These are phyloP conservation scores for Thunnus maccoyii DNA, from an alignment of 2,113 vertebrate species.

Conservation along the genomic window DNA sequence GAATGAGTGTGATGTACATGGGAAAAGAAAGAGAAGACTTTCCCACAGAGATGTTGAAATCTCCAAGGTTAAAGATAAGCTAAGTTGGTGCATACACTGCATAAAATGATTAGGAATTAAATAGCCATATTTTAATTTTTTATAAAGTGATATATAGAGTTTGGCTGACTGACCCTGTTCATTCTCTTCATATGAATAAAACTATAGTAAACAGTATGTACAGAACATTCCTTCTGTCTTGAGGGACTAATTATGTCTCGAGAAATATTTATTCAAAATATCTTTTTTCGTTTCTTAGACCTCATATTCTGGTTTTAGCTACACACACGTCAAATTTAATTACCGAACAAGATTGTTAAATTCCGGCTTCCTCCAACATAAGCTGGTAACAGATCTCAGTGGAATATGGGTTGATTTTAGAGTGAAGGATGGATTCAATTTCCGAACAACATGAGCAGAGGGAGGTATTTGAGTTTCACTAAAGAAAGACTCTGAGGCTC, in stretches of 20 bases:
- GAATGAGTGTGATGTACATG: too few relatives aligned
- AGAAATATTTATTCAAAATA: too few relatives aligned
- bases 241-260: too few relatives aligned
- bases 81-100: background rate
- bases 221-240: too few relatives aligned
- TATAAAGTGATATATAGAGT: too few relatives aligned
- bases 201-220: too few relatives aligned
- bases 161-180: too few relatives aligned
- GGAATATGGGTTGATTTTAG: background rate
- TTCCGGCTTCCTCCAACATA: background rate
- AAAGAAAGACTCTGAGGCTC: background rate
- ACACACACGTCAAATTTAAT: slow-evolving; percentile 9
- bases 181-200: too few relatives aligned
- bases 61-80: background rate
- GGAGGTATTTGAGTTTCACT: background rate
- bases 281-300: background rate
- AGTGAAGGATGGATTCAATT: background rate
- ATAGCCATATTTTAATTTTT: background rate
- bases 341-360: background rate
- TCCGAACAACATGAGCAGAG: slow-evolving; percentile 17
- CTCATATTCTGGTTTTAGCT: slow-evolving; percentile 1
- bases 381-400: slow-evolving; percentile 1
- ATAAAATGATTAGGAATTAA: too few relatives aligned
- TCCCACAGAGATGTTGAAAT: too few relatives aligned
- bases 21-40: too few relatives aligned